Conservation (phyloP, 2,113 vertebrate genomes). For the Promerops cafer region DNA sequence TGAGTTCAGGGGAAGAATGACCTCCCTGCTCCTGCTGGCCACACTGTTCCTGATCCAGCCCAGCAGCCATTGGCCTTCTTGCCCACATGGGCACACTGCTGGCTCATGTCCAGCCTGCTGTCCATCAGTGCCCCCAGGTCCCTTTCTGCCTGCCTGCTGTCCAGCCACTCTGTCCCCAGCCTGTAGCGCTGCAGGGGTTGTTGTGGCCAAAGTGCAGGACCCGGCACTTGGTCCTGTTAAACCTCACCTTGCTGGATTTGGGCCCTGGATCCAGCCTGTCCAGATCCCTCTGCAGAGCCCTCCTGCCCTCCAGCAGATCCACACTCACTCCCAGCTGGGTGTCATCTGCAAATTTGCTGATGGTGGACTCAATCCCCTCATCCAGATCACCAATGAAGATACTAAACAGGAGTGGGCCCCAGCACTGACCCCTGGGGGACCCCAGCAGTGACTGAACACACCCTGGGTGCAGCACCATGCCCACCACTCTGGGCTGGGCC, state of each 20-base stretch:
- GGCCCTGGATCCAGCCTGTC: background rate
- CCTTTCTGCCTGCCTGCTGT: no score
- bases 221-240: background rate
- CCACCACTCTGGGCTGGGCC: background rate
- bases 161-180: no score
- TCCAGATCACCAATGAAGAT: background rate
- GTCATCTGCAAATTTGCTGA: background rate
- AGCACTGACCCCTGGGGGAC: background rate
- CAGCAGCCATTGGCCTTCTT: no score
- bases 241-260: rapidly evolving
- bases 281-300: background rate
- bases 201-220: background rate
- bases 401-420: no score
- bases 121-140: no score
- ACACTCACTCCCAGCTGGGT: background rate
- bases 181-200: no score
- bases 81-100: no score
- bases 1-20: rapidly evolving
- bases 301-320: background rate
- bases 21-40: background rate
- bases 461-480: background rate
- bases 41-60: background rate
- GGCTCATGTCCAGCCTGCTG: no score
- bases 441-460: background rate
- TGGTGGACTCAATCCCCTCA: background rate